A percentile compares a stretch with the other conserved stretches of the same genome.
Evolutionary conservation across 2,888 invertebrate genomes (phyloP).

Genomic region (Chromoteleia sp.): DNA sequence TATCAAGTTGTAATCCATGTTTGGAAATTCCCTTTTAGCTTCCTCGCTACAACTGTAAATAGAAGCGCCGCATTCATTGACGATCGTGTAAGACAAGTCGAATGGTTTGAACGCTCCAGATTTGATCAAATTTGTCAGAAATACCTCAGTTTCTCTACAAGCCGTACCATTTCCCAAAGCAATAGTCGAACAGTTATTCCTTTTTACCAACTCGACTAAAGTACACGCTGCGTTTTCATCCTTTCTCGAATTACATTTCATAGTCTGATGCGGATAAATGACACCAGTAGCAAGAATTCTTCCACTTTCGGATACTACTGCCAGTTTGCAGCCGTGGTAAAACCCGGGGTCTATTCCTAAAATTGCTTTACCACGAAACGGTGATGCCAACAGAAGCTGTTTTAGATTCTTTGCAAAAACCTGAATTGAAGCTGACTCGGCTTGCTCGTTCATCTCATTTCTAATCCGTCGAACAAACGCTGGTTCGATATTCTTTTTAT

Average conservation of each 20-base stretch:
- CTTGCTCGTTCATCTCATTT: conserved; percentile 89
- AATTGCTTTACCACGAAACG: conserved; percentile 91
- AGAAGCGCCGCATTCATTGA: conserved; percentile 96
- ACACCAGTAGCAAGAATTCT: conserved; percentile 89
- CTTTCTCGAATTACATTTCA: conserved; percentile 71
- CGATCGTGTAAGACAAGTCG: conserved; percentile 91
- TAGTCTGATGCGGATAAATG: conserved; percentile 88
- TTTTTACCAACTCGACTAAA: conserved; percentile 85
- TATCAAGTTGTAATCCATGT: conserved; percentile 93
- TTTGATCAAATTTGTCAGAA: conserved; percentile 88
- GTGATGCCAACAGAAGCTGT: conserved; percentile 92
- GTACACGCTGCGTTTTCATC: conserved; percentile 61
- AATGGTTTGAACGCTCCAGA: conserved; percentile 86
- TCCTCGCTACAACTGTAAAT: conserved; percentile 95
- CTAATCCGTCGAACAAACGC: conserved; percentile 89
- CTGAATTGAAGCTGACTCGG: conserved; percentile 93
- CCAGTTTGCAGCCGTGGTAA: conserved; percentile 94
- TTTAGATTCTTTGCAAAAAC: conserved; percentile 95
- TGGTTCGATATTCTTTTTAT: conserved; percentile 87
- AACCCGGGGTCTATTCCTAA: conserved; percentile 97
- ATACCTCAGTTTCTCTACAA: conserved; percentile 93
- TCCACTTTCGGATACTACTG: conserved; percentile 91
- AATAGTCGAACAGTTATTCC: conserved; percentile 90
- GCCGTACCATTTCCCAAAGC: conserved; percentile 97
- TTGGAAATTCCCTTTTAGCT: conserved; percentile 93